Evolutionary conservation across 2,888 invertebrate genomes (phyloP), one percentile per base, ranked within the genome.

Genomic region (Halictus quadricinctus): DNA sequence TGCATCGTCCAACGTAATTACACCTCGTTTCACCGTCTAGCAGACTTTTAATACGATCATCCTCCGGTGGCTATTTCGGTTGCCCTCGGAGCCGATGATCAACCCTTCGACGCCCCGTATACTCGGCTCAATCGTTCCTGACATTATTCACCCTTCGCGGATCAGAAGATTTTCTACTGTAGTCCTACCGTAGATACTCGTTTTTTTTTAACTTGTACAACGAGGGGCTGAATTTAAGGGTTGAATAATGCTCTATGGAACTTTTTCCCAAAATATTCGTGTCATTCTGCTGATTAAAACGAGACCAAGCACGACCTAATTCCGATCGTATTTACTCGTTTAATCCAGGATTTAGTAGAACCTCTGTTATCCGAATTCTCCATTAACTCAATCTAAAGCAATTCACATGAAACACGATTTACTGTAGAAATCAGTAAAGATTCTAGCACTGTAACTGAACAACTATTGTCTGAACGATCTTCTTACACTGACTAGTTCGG

Each of bases 1-100:
- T 46, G 72, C 48, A 84, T 86, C 88, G 88, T 86, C 86, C 83
- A 25, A 72, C 89, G 84, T 89, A 89, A 89, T 89, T 88, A 80
- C 78, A 74, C 78, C 81, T 21, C 66, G 66, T 29, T 66, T 66
- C 66, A 64, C 64, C 64, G 64, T 64, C 64, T 64, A 64, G 64
- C 64, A 64, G 64, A 64, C 64, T 64, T 64, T 64, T 64, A 64
- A 64, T 64, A 64, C 64, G 64, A n/a, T 64, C 64, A 29, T 64
- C 64, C 64, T 64, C 25, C 64, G 64, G 29, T 64, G 64, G 64
- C 64, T 64, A 64, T 64, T 64, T 64, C 64, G 64, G 64, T 64
- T 64, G 29, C 64, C 54, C n/a, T 54, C 54, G 21, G 54, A 54
- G 54, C 54, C 54, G 54, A 54, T n/a, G n/a, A 64, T 64, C 64